These are phyloP conservation scores for Rotaria macrura DNA, from an alignment of 2,888 invertebrate genomes.

Conservation along the genomic window DNA sequence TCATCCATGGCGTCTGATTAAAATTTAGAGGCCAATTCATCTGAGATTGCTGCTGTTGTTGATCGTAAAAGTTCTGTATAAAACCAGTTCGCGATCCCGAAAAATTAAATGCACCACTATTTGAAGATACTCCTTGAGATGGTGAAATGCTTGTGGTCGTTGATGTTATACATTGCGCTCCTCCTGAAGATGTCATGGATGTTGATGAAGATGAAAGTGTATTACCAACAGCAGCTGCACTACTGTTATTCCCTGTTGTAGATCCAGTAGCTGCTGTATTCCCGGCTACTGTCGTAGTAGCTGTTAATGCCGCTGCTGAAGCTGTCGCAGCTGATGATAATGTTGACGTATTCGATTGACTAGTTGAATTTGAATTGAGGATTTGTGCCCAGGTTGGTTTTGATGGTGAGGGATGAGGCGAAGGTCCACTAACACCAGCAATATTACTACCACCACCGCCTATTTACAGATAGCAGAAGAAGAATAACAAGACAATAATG, in stretches of 20 bases:
- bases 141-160: neutral
- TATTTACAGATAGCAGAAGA: constrained; percentile 4
- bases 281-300: neutral
- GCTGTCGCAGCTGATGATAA: neutral
- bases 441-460: constrained; percentile 12
- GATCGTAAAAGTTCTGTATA: neutral
- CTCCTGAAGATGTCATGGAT: neutral
- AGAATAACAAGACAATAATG: neutral
- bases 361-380: neutral
- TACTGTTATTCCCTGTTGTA: neutral
- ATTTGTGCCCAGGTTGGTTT: constrained; percentile 9
- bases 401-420: constrained; percentile 1
- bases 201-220: no score
- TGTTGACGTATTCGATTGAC: neutral
- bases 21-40: neutral
- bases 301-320: no score
- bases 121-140: neutral
- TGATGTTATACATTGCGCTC: neutral
- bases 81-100: neutral
- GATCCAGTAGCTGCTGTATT: neutral
- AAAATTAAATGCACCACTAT: neutral
- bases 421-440: neutral
- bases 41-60: neutral
- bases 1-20: constrained; percentile 2
- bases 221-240: neutral